Base-by-base conservation (phyloP, 1,140 invertebrate species). In the Aphaenogaster rudis region DNA sequence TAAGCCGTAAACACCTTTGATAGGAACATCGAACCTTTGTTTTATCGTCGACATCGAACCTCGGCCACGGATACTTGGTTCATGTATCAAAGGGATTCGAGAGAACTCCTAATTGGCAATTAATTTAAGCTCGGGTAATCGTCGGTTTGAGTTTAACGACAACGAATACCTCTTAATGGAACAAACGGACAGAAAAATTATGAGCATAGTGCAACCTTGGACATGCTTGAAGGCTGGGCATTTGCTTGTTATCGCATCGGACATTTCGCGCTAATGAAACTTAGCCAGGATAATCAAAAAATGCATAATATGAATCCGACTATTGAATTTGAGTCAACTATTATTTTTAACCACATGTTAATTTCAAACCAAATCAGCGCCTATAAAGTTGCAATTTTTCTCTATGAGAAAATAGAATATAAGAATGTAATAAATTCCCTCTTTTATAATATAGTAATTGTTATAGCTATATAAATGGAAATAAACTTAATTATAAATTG, bases 51-150 rank as follows among this genome's bases (percentile, higher is more conserved):
- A 67, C 57, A 87, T 84, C 69, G 63, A 86, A 48, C 33, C 33
- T 28, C 57, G 33, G 17, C 42, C 3, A n/a, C 33, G 33, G 50
- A 77, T 66, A 69, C 52, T 69, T 61, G 69, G 11, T 69, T 50
- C 33, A 48, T 77, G 50, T 45, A 78, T 78, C 45, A 57, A 59
- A 84, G 52, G 2, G 66, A 82, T 50, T 52, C 86, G 45, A 45
- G 28, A 4, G 21, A 21, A 50, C 36, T 63, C 50, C 63, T 91
- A 91, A 91, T 92, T 88, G 91, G 71, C 90, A 87, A 85, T 88
- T 90, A 90, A 90, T 91, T 92, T 91, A 89, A 91, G 66, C 71
- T 89, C 81, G 80, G 69, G 63, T 79, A 88, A 91, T 91, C 33
- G 45, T 57, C 15, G 77, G 50, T 33, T 63, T 57, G 50, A 74